Base-by-base conservation (phyloP, 2,797 vertebrate genomes). In the Scyliorhinus canicula region DNA sequence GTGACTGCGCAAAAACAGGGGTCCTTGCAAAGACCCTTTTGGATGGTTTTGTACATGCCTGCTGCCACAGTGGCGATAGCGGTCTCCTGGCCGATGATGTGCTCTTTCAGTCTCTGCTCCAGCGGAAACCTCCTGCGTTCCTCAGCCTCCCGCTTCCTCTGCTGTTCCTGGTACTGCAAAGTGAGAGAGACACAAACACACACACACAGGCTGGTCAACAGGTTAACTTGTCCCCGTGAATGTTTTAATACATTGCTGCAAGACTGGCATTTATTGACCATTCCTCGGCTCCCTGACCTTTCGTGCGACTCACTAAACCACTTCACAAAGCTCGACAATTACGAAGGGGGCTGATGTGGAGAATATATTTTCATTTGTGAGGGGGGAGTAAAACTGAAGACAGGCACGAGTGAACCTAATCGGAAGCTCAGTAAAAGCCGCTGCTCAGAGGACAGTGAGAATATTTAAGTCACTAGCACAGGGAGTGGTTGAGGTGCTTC, bases 61-160 rank as follows among this genome's bases (percentile, higher is more conserved):
- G 98, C 98, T 90, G 98, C 98, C 95, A 99, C 99, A 0, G 98
- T 99, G 79, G 98, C 98, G 52, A 99, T 99, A 95, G 99, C 98
- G 0, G 97, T 98, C 97, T 99, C 99, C 96, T 99, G 99, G 4
- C 99, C 98, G 0, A 99, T 98, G 96, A 99, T 99, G 96, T 99
- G 98, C 95, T 99, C 99, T 95, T 97, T 98, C 60, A 99, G 97
- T 77, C 99, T 97, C 95, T 98, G 98, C 96, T 99, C 99, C 96
- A 99, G 97, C 0, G 99, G 99, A 94, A 99, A 99, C 93, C 98
- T 97, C 90, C 99, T 98, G 86, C 99, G 97, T 95, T 99, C 98
- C 95, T 98, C 98, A 0, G 98, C 96, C 95, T 99, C 98, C n/a
- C 97, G 97, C 94, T 96, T 97, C 95, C 96, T 97, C 96, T 98